These are phyloP conservation scores for Trachemys scripta DNA, from an alignment of 2,113 vertebrate genomes.

Conservation along the genomic window DNA sequence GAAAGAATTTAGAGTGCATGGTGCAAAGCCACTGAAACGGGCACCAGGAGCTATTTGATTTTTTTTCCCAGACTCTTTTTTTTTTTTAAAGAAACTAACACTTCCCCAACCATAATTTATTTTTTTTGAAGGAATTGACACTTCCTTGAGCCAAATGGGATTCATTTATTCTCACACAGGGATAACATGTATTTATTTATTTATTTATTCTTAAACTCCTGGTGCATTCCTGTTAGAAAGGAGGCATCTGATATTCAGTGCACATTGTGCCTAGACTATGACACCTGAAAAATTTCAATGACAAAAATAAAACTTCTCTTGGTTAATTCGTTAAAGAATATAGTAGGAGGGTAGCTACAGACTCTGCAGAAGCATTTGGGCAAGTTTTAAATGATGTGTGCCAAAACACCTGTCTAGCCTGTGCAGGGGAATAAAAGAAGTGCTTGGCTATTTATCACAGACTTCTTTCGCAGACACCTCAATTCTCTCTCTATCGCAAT, in stretches of 20 bases:
- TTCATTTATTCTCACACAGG: background rate
- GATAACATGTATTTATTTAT: background rate
- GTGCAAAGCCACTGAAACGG: background rate
- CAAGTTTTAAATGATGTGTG: background rate
- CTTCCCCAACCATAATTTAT: background rate
- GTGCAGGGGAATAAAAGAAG: background rate
- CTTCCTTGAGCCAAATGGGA: fast-evolving
- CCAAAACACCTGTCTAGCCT: background rate
- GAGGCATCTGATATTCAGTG: background rate
- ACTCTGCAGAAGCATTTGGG: fast-evolving
- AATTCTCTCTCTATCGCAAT: background rate
- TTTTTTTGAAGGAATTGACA: background rate
- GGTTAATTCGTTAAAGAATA: background rate
- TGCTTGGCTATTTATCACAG: background rate
- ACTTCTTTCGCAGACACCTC: background rate
- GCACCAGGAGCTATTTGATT: background rate
- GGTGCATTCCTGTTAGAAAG: background rate
- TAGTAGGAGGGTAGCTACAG: background rate
- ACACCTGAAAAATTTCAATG: background rate
- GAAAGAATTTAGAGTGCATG: background rate
- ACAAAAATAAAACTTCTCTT: background rate
- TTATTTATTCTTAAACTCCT: background rate
- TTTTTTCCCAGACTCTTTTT: background rate
- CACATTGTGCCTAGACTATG: background rate
- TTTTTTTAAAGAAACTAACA: too few relatives aligned